These are phyloP conservation scores for Canis aureus DNA, from an alignment of 2,113 vertebrate genomes.

Conservation along the genomic window DNA sequence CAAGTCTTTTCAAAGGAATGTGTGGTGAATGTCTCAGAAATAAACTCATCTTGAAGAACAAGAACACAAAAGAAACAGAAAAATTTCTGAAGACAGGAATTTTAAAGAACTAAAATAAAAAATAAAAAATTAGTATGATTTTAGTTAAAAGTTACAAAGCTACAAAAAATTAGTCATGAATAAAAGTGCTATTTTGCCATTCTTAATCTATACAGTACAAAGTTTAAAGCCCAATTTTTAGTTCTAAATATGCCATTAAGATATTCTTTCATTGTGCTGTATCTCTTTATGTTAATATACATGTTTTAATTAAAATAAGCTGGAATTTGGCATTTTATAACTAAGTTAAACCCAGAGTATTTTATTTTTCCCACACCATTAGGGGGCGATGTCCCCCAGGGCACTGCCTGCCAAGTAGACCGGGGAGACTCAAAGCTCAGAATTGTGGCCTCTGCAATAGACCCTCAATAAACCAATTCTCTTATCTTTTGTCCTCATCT, in stretches of 20 bases:
- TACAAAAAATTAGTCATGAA: not conserved
- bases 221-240: not conserved
- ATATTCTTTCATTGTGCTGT: not conserved
- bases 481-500: not conserved
- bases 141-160: not conserved
- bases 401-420: not conserved
- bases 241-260: not conserved
- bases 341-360: not conserved
- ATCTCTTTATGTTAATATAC: not conserved
- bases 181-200: not conserved
- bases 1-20: not conserved
- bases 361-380: not conserved
- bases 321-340: constrained; percentile 24
- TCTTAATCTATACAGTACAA: not conserved
- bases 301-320: not conserved
- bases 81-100: not conserved
- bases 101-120: constrained; percentile 13
- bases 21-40: not conserved
- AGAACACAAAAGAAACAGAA: not conserved
- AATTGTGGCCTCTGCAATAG: not conserved
- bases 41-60: not conserved
- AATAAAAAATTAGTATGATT: not conserved
- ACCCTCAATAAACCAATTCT: not conserved
- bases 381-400: not conserved
- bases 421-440: not conserved